Evolutionary conservation across 2,888 invertebrate genomes (phyloP), one percentile per base, ranked within the genome.

Genomic region (Drosophila meridionalis): DNA sequence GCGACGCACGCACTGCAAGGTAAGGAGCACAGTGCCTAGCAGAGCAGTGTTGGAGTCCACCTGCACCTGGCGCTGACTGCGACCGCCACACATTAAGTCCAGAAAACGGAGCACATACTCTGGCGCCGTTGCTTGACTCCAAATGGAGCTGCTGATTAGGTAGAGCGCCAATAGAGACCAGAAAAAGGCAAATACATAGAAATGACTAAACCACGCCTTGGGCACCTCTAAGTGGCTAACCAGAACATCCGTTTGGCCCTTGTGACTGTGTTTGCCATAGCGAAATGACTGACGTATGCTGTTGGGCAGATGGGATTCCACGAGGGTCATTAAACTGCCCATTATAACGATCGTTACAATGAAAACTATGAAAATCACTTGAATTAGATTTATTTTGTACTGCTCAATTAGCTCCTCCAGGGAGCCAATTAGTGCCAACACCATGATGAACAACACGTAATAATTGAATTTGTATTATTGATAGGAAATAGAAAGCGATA

Each of bases 161-260:
- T 77, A 83, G 0, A 92, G 69, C 4, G 89, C 90, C 59, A 90
- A 42, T 20, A 87, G 90, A 61, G 95, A 95, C 82, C 95, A 94
- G 34, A 95, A 78, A 2, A 95, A 93, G 0, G 97, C 95, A 88
- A 96, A 95, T 7, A 95, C 90, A 91, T 98, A 98, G 90, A 97
- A 97, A 93, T 98, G 97, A 82, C 94, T 94, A 88, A 97, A 98
- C 94, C 96, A 96, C 53, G 96, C 94, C 93, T 97, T 97, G 0
- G 97, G 97, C 52, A 97, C 94, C 92, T 97, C 96, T 26, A 95
- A 34, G 30, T 91, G 85, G 47, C 87, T 91, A 1, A 94, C 81
- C 2, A 94, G 48, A 0, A 85, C 78, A 80, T 93, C 90, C n/a
- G 76, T 75, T 11, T 74, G 47, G 0, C 94, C 94, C 83, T 94